Percentiles rank a stretch among this genome's conserved stretches.
phyloP scores from a whole-genome alignment of 37 sponge, comb jelly and placozoan genomes.

The Cliona cf. orientalis region DNA sequence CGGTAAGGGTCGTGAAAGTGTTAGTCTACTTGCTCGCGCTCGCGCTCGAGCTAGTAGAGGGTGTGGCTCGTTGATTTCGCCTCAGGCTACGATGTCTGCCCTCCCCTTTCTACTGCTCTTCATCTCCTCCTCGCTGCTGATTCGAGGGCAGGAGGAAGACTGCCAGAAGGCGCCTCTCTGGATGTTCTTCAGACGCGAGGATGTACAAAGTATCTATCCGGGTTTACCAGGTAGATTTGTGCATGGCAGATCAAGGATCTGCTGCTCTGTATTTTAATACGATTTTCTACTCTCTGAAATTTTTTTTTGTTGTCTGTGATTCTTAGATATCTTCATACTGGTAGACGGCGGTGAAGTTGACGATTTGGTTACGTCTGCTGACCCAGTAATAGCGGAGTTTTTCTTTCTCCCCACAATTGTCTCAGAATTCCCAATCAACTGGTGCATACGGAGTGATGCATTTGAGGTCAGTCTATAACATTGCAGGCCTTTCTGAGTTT shows the following conservation, averaged over 20 bases:
- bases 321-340: not conserved
- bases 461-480: constrained; percentile 10
- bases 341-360: not conserved
- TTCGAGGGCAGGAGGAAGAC: not conserved
- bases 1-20: no score
- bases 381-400: not conserved
- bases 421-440: constrained; percentile 1
- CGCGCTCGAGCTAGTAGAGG: no score
- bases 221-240: constrained; percentile 9
- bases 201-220: not conserved
- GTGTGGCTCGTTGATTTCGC: no score
- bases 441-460: constrained; percentile 19
- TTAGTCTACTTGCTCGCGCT: no score
- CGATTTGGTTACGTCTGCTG: not conserved
- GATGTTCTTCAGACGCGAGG: constrained; percentile 14
- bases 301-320: no score
- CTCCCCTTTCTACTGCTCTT: no score
- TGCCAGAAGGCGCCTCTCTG: constrained; percentile 11
- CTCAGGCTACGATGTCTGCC: no score
- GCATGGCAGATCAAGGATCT: no score
- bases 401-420: not conserved
- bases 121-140: constrained; percentile 46
- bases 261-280: no score
- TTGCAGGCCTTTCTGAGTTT: no score
- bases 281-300: no score